These are phyloP conservation scores for Rhinophrynus dorsalis DNA, from an alignment of 2,797 vertebrate genomes.

Conservation along the genomic window DNA sequence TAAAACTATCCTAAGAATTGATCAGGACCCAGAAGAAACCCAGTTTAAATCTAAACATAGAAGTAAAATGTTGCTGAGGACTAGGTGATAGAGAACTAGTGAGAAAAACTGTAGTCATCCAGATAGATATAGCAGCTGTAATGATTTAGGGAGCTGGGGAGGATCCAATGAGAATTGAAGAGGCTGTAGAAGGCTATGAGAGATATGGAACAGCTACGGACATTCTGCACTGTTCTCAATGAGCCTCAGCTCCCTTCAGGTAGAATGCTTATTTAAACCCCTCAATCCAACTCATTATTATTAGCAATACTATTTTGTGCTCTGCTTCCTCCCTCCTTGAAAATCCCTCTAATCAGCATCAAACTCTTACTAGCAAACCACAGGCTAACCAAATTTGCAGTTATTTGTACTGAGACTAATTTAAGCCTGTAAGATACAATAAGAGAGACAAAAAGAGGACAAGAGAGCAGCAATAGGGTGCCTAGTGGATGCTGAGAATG, in stretches of 20 bases:
- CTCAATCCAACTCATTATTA: background rate
- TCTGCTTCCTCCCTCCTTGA: slow-evolving; percentile 13
- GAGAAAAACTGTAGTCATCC: slow-evolving; percentile 41
- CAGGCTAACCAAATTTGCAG: background rate
- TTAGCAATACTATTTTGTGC: slow-evolving; percentile 20
- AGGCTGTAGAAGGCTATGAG: slow-evolving; percentile 8
- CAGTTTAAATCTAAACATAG: background rate
- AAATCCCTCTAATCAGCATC: background rate
- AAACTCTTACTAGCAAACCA: background rate
- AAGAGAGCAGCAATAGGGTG: background rate
- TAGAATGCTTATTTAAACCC: slow-evolving; percentile 14
- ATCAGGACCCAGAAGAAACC: background rate
- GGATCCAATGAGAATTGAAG: slow-evolving; percentile 54
- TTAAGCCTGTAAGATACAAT: background rate
- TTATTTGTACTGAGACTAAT: background rate
- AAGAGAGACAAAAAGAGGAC: background rate
- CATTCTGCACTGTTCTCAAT: slow-evolving; percentile 29
- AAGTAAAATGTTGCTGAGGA: slow-evolving; percentile 19
- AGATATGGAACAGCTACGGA: slow-evolving; percentile 27
- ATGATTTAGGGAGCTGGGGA: slow-evolving; percentile 32
- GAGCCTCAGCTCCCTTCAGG: slow-evolving; percentile 24
- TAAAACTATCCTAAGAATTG: background rate
- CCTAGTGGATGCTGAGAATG: slow-evolving; percentile 9
- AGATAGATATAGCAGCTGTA: slow-evolving; percentile 43
- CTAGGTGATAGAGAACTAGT: slow-evolving; percentile 8